Base-by-base conservation (phyloP, 2,113 vertebrate genomes). In the Zosterops borbonicus region DNA sequence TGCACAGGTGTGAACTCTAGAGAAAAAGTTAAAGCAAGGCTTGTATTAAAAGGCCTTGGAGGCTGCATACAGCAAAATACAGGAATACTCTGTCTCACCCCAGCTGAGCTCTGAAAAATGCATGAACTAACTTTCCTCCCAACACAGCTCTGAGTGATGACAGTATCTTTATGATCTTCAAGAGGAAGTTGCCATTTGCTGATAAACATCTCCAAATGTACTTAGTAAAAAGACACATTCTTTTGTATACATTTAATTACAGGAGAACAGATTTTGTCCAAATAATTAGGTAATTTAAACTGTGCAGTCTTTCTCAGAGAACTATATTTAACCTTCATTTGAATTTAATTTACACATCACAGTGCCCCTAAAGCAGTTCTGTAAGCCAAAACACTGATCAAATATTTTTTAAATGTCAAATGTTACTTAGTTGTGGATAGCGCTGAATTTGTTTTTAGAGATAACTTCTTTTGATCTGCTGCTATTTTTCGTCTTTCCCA, bases 291-390 rank as follows among this genome's bases (percentile, higher is more conserved):
- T 97, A 96, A 96, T 97, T 98, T 96, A 92, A 98, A 97, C 97
- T 35, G 18, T 94, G 82, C 94, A 83, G 69, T 95, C 95, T 97
- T 96, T 97, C 90, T 91, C 92, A 58, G 92, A 95, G 95, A 97
- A 96, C 96, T 98, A 98, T 97, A 98, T 98, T 98, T 97, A 98
- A 98, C 92, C 91, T 96, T 95, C 94, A 97, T 98, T 98, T 97
- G 96, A 97, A 98, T 97, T 96, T 93, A 95, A 98, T 98, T 97
- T 97, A 91, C 97, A 96, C 94, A 93, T 98, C 93, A 96, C 91
- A 93, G 87, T 92, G 60, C 83, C 92, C 95, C 91, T 87, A 68
- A 95, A 98, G 97, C 96, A 79, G 91, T 96, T 96, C 87, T 96
- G 93, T 92, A 96, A 98, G 97, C 94, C 97, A 98, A 98, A 97